Evolutionary conservation across 2,113 vertebrate species (phyloP).

Genomic region (Psophia crepitans): DNA sequence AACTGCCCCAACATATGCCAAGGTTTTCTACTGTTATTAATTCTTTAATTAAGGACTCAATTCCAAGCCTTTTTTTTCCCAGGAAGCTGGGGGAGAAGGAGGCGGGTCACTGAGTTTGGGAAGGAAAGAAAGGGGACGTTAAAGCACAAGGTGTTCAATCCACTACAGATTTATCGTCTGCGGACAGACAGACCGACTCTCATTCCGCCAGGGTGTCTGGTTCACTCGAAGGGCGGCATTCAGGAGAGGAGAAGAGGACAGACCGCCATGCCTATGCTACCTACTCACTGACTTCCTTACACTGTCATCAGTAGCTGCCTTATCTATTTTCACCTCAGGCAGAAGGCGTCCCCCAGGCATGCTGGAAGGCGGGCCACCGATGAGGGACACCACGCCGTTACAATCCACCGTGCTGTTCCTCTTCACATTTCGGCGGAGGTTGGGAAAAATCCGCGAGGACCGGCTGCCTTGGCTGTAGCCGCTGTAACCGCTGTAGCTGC

Average conservation of each 20-base stretch:
- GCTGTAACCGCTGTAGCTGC: constrained; percentile 88
- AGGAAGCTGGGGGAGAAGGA: not conserved
- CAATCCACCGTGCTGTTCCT: constrained; percentile 98
- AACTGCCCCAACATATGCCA: not conserved
- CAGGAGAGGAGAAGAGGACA: constrained; percentile 2
- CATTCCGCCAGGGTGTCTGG: not conserved
- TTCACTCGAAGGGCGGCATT: constrained; percentile 2
- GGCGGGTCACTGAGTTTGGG: not conserved
- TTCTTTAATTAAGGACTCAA: not conserved
- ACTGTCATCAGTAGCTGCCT: constrained; percentile 88
- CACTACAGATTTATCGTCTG: not conserved
- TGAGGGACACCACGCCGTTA: constrained; percentile 97
- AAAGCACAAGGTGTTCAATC: not conserved
- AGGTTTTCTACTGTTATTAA: not conserved
- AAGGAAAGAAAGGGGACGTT: not conserved
- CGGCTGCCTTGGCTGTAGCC: constrained; percentile 92
- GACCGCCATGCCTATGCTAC: constrained; percentile 83
- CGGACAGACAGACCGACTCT: not conserved
- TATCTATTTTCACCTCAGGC: constrained; percentile 97
- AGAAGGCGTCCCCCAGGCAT: constrained; percentile 90
- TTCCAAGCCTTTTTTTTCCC: constrained; percentile 38
- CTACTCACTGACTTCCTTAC: constrained; percentile 83
- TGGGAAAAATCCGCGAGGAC: constrained; percentile 91
- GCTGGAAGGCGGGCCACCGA: constrained; percentile 83
- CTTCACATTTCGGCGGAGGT: constrained; percentile 88